Percentiles rank a stretch among this genome's conserved stretches.
Conservation (phyloP, 2,888 invertebrate genomes). For the Microctonus brassicae region DNA sequence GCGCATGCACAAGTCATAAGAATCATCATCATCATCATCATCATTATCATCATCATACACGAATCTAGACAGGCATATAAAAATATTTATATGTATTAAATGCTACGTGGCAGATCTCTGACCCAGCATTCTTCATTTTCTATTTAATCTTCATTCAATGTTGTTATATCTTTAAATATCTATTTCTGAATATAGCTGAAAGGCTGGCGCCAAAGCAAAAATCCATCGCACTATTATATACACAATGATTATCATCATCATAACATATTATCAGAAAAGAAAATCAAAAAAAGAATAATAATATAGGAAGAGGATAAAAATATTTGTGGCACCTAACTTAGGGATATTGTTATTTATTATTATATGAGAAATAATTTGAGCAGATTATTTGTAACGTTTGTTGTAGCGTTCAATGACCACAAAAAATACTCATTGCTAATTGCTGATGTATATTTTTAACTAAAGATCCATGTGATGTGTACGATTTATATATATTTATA, state of each 20-base stretch:
- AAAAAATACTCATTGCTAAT: background rate
- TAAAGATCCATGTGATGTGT: too few species aligned
- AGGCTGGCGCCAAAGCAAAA: constrained; percentile 43
- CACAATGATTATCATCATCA: background rate
- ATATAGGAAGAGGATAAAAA: too few species aligned
- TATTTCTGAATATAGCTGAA: constrained; percentile 47
- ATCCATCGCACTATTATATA: background rate
- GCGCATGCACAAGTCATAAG: background rate
- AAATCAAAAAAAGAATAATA: too few species aligned
- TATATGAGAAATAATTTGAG: too few species aligned
- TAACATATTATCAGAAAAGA: too few species aligned
- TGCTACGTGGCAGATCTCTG: constrained; percentile 32
- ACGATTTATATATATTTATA: too few species aligned
- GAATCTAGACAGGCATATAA: background rate
- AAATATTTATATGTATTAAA: constrained; percentile 10
- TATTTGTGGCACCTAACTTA: too few species aligned
- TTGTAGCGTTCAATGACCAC: background rate
- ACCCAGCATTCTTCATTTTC: constrained; percentile 32
- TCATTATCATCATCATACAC: constrained; percentile 1
- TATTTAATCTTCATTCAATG: constrained; percentile 18
- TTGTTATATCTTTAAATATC: constrained; percentile 26
- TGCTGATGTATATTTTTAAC: too few species aligned
- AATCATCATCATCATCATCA: background rate
- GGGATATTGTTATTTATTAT: too few species aligned
- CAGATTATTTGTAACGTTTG: background rate